Conservation (phyloP, 2,888 invertebrate genomes). For the Dryobotodes eremita region DNA sequence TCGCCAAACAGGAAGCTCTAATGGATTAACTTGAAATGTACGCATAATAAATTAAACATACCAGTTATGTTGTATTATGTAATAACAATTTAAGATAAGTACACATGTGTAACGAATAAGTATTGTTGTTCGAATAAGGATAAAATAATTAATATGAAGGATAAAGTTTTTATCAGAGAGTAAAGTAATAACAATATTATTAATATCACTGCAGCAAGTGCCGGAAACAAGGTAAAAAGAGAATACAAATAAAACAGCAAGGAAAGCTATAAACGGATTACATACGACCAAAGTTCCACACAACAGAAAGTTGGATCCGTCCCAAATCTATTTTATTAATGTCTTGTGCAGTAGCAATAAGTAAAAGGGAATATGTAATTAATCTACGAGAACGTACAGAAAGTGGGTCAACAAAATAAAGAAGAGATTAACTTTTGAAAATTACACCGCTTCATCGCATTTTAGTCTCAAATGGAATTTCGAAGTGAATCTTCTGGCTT, state of each 20-base stretch:
- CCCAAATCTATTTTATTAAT: conserved; percentile 79
- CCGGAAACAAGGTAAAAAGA: conserved; percentile 47
- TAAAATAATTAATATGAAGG: conserved; percentile 18
- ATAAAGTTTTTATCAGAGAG: background rate
- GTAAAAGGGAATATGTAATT: conserved; percentile 80
- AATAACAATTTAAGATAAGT: conserved; percentile 26
- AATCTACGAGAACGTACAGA: conserved; percentile 73
- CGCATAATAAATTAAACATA: conserved; percentile 25
- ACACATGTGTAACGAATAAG: conserved; percentile 9
- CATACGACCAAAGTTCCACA: conserved; percentile 59
- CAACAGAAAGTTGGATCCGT: conserved; percentile 73
- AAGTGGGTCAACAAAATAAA: conserved; percentile 80
- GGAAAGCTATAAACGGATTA: conserved; percentile 59
- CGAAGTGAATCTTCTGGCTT: conserved; percentile 50
- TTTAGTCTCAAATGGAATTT: conserved; percentile 67
- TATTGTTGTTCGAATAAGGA: conserved; percentile 8
- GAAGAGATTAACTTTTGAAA: conserved; percentile 73
- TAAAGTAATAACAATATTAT: conserved; percentile 25
- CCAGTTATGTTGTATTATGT: conserved; percentile 11
- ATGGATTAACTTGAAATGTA: conserved; percentile 45
- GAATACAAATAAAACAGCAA: conserved; percentile 57
- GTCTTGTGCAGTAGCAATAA: conserved; percentile 76
- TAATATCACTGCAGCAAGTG: conserved; percentile 24
- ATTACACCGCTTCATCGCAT: conserved; percentile 65
- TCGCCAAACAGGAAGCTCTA: conserved; percentile 58